Conservation (phyloP, 2,888 invertebrate species). For the Eledona agricola region DNA sequence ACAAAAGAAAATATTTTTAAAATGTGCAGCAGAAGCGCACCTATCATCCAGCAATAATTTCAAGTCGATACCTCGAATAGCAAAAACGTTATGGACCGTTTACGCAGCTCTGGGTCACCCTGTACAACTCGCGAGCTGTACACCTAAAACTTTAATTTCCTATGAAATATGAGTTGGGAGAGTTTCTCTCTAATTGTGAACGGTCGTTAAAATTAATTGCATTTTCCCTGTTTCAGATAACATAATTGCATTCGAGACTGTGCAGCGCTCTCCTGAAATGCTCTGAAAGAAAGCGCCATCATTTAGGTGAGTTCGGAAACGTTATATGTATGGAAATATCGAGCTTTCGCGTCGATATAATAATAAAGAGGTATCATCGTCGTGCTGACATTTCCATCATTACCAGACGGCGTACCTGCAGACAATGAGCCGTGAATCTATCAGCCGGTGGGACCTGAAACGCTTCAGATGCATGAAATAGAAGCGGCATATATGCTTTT, state of each 20-base stretch:
- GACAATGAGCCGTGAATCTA: slow-evolving; percentile 35
- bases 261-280: slow-evolving; percentile 36
- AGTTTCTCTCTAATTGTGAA: slow-evolving; percentile 37
- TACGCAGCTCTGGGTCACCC: no score
- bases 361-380: slow-evolving; percentile 10
- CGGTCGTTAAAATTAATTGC: slow-evolving; percentile 33
- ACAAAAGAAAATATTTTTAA: no score
- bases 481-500: slow-evolving; percentile 28
- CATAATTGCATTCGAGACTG: slow-evolving; percentile 31
- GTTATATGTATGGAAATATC: slow-evolving; percentile 22
- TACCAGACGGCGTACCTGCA: slow-evolving; percentile 22
- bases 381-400: slow-evolving; percentile 30
- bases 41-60: no score
- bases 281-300: slow-evolving; percentile 30
- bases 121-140: slow-evolving; percentile 1
- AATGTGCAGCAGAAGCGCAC: no score
- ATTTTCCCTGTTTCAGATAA: slow-evolving; percentile 42
- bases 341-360: slow-evolving; percentile 10
- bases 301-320: slow-evolving; percentile 39
- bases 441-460: slow-evolving; percentile 18
- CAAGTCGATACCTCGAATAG: no score
- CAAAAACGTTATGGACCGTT: no score
- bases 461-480: slow-evolving; percentile 12
- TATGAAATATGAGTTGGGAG: slow-evolving; percentile 22
- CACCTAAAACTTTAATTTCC: slow-evolving; percentile 16